Conservation (phyloP, 1,140 invertebrate genomes). For the Fragariocoptes setiger region DNA sequence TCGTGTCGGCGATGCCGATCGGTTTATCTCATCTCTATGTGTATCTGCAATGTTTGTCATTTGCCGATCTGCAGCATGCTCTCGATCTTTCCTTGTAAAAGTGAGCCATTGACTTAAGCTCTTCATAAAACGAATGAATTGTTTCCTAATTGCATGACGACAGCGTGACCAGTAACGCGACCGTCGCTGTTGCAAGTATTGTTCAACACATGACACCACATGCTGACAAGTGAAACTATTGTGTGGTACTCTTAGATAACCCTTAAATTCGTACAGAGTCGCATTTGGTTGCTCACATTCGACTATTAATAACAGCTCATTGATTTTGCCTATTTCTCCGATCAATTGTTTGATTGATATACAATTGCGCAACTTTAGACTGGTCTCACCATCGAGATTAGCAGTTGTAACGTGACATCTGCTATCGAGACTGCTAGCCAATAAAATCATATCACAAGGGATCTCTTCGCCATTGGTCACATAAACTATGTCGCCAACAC, state of each 20-base stretch:
- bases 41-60: neutral
- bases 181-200: neutral
- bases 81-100: neutral
- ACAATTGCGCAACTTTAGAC: constrained; percentile 33
- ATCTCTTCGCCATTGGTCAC: constrained; percentile 82
- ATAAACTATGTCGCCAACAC: constrained; percentile 79
- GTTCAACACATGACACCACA: too few relatives aligned
- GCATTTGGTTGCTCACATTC: constrained; percentile 21
- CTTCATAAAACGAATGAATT: neutral
- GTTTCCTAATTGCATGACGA: neutral
- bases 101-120: neutral
- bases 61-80: neutral
- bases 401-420: constrained; percentile 97
- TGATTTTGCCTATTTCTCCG: constrained; percentile 6
- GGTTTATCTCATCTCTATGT: neutral
- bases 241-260: constrained; percentile 15
- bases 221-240: neutral
- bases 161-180: too few relatives aligned
- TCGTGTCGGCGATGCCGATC: neutral
- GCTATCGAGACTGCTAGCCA: constrained; percentile 27
- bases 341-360: constrained; percentile 3
- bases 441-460: constrained; percentile 67
- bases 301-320: constrained; percentile 1
- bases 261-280: constrained; percentile 45
- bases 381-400: constrained; percentile 95